A percentile compares a stretch with the other conserved stretches of the same genome.
phyloP scores from a whole-genome alignment of 2,888 invertebrate species.

The Magallana nippona region DNA sequence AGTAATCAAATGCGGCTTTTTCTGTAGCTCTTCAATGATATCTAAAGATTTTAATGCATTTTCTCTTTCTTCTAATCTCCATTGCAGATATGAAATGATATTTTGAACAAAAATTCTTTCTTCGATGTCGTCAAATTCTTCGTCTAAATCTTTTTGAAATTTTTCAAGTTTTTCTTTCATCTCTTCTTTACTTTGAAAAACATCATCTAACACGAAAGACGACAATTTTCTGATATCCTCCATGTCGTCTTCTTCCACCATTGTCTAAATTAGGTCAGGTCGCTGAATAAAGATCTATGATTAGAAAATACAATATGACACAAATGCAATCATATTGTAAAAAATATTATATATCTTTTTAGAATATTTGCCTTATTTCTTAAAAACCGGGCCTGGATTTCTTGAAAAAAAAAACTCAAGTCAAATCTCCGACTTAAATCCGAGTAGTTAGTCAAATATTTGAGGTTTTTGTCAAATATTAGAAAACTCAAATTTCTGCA shows the following conservation, averaged over 20 bases:
- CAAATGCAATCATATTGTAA: no score
- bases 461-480: no score
- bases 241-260: not conserved
- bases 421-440: no score
- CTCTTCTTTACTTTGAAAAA: not conserved
- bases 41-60: slow-evolving; percentile 8
- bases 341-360: no score
- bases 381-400: no score
- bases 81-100: not conserved
- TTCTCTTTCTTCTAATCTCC: slow-evolving; percentile 17
- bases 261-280: not conserved
- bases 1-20: not conserved
- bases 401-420: no score
- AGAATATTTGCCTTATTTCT: no score
- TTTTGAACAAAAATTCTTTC: not conserved
- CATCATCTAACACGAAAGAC: slow-evolving; percentile 5
- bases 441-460: no score
- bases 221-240: not conserved
- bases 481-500: no score
- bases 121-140: not conserved
- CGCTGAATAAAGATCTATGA: no score
- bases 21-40: not conserved
- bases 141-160: not conserved
- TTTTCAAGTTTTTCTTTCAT: not conserved
- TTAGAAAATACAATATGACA: no score